phyloP scores from a whole-genome alignment of 2,888 invertebrate genomes.

The Melieria crassipennis region DNA sequence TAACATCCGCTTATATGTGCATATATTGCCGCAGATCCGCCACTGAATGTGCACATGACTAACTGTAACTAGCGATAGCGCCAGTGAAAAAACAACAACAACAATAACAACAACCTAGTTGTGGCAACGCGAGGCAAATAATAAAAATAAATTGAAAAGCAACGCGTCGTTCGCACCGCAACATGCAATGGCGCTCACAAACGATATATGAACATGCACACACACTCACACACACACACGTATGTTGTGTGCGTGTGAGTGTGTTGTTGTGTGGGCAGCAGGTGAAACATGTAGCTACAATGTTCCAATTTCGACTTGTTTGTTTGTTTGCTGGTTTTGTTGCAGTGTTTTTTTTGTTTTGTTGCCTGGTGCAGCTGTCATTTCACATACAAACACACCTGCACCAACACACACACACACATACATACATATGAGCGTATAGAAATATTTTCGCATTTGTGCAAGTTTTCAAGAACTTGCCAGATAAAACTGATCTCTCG shows the following conservation, averaged over 20 bases:
- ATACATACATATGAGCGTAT: neutral
- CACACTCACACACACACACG: too few relatives aligned
- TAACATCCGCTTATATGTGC: constrained; percentile 15
- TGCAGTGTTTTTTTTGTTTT: too few relatives aligned
- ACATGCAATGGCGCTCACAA: neutral
- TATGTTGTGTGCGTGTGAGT: too few relatives aligned
- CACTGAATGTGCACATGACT: neutral
- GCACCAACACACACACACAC: neutral
- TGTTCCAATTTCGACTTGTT: neutral
- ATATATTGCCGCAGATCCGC: constrained; percentile 5
- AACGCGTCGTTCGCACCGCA: neutral
- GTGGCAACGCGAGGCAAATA: neutral
- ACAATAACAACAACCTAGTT: neutral
- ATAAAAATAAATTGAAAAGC: constrained; percentile 11
- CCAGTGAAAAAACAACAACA: constrained; percentile 1
- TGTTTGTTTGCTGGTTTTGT: too few relatives aligned
- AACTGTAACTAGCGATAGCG: too few relatives aligned
- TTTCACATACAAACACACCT: neutral
- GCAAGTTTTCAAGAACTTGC: neutral
- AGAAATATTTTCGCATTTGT: neutral
- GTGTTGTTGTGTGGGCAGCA: neutral
- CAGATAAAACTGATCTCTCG: constrained; percentile 4
- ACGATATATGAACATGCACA: too few relatives aligned
- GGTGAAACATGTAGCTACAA: neutral
- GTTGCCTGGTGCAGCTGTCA: neutral